Evolutionary conservation across 2,888 invertebrate species (phyloP), one percentile per base, ranked within the genome.

Genomic region (Zonitis immaculata): DNA sequence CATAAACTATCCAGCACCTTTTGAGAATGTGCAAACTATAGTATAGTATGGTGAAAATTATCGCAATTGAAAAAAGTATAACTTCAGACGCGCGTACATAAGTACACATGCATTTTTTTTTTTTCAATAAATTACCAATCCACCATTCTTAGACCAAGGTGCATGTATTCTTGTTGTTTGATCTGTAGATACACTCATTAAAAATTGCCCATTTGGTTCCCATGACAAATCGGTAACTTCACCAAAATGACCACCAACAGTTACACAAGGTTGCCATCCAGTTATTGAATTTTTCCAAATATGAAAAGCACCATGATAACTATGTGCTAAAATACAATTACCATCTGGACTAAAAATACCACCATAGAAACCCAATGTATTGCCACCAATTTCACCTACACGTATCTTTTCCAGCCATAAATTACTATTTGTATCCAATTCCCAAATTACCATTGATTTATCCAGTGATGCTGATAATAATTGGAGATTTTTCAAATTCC

Each of bases 251-350:
- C 97, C 97, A 0, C 88, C 85, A 6, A 85, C 80, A 22, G 84
- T 83, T 6, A 86, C 82, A 39, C 77, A 75, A 0, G 90, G 86
- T 46, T 76, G 68, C 91, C 91, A 92, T 9, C 76, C 73, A 3
- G 73, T 71, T 0, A 68, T 67, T 62, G 80, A 69, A 57, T 79
- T 78, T 16, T 77, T 79, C 95, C 95, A 96, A 51, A 94, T 80
- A 72, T 95, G 95, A 66, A 96, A 88, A 2, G 94, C 89, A 0
- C 96, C 96, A 70, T 91, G 90, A 71, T 91, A 95, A n/a, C 94
- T 91, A 71, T 95, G 89, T 0, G 87, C 92, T 59, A 95, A 72
- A 47, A 97, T 85, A 1, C 80, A 80, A 22, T 79, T 74, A 0
- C 90, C 91, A 58, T 81, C 76, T 0, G 84, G 83, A 14, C 86